phyloP scores from a whole-genome alignment of 2,888 invertebrate species.

The Tenodera sinensis region DNA sequence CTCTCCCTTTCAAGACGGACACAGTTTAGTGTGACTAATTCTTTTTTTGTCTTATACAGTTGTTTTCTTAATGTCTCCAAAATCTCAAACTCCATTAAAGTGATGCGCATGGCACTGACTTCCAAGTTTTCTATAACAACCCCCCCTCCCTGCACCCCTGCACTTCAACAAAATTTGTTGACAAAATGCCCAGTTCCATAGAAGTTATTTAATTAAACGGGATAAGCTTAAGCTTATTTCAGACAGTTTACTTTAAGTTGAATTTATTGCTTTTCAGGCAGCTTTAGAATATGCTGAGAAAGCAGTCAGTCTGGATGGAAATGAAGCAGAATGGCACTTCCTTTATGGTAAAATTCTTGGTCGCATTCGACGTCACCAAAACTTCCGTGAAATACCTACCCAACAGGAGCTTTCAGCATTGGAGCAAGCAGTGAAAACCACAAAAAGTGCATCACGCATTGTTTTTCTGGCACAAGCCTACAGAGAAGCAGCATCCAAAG shows the following conservation, averaged over 20 bases:
- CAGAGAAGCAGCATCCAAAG: conserved; percentile 17
- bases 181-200: too few relatives aligned
- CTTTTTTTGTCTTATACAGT: too few relatives aligned
- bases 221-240: too few relatives aligned
- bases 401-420: conserved; percentile 13
- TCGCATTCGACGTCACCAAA: conserved; percentile 6
- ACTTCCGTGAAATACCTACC: background rate
- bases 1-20: too few relatives aligned
- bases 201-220: background rate
- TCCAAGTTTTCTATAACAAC: too few relatives aligned
- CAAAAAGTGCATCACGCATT: conserved; percentile 7
- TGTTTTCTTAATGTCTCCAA: too few relatives aligned
- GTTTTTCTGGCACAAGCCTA: conserved; percentile 24
- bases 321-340: conserved; percentile 22
- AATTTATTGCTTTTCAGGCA: background rate
- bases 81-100: too few relatives aligned
- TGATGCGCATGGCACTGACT: too few relatives aligned
- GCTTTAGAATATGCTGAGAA: conserved; percentile 5
- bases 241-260: background rate
- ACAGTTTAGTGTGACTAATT: too few relatives aligned
- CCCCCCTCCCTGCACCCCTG: too few relatives aligned
- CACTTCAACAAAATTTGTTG: background rate
- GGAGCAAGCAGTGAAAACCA: conserved; percentile 12
- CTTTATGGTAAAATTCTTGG: conserved; percentile 19
- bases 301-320: conserved; percentile 1